Conservation (phyloP, 2,888 invertebrate genomes). For the Ptychoptera albimana region DNA sequence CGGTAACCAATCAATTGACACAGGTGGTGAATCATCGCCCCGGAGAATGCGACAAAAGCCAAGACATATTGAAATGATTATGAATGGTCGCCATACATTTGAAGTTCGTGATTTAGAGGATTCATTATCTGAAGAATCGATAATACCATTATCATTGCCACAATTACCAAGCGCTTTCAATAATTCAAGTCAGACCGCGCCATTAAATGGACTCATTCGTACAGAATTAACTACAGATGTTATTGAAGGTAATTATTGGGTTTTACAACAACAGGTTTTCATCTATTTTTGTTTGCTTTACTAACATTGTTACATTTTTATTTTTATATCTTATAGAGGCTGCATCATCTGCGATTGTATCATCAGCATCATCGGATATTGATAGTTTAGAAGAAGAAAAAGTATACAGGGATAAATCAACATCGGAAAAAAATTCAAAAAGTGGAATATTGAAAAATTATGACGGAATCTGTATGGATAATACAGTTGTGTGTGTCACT, state of each 20-base stretch:
- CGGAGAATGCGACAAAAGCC: conserved; percentile 29
- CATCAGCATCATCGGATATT: conserved; percentile 19
- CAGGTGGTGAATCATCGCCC: conserved; percentile 17
- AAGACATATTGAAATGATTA: conserved; percentile 56
- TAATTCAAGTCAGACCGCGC: conserved; percentile 22
- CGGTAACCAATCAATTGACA: conserved; percentile 7
- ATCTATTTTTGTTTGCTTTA: too few relatives aligned
- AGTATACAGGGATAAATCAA: conserved; percentile 45
- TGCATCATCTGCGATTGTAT: neutral
- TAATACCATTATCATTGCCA: conserved; percentile 27
- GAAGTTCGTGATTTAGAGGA: conserved; percentile 53
- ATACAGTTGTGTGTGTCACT: neutral
- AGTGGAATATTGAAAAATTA: neutral
- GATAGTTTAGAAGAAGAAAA: conserved; percentile 36
- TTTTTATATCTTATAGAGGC: too few relatives aligned
- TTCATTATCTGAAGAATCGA: conserved; percentile 27
- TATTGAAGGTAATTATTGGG: neutral
- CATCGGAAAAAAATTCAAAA: conserved; percentile 32
- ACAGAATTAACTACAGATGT: conserved; percentile 10
- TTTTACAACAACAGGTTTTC: neutral
- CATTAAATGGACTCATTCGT: conserved; percentile 26
- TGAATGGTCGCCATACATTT: conserved; percentile 55
- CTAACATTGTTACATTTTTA: too few relatives aligned
- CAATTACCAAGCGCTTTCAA: conserved; percentile 22
- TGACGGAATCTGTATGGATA: neutral